Evolutionary conservation across 2,888 invertebrate species (phyloP), one percentile per base, ranked within the genome.

Genomic region (Timema podura): DNA sequence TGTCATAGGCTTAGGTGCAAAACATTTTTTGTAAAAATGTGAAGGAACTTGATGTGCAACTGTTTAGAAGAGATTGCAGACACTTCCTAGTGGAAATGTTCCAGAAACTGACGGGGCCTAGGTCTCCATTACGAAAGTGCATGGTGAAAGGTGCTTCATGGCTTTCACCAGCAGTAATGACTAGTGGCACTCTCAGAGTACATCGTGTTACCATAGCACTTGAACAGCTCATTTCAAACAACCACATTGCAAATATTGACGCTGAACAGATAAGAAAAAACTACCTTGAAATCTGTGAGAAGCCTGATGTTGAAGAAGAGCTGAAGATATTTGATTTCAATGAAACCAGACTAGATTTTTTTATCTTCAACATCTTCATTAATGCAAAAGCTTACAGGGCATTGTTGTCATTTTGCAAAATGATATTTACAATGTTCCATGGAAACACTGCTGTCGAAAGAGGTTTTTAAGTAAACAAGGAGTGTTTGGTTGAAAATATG

Each of bases 401-500:
- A 30, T 30, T 30, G 30, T 15, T 61, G 16, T 61, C 8, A 61
- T 61, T 61, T 61, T 61, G 7, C 61, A 61, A 30, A 61, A 61
- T 61, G 3, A 61, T 61, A 15, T 15, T 16, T n/a, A 61, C 61
- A 15, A 10, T 61, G 30, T 61, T 61, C 45, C 16, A 15, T 61
- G 61, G 16, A 30, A 61, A 13, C 1, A 61, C 16, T 16, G 61
- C 61, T 44, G 30, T 61, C 8, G 16, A 61, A 45, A 61, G 61
- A 30, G 57, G n/a, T 16, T 61, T 61, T 61, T 59, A 7, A 30
- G 13, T 61, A 15, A 61, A 16, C 30, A 16, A 61, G 45, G 61
- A 61, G 61, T 61, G 61, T 61, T 61, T 61, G 61, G 61, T 61
- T 61, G 61, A 16, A 13, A 61, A 61, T 15, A 16, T 61, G 61